These are phyloP conservation scores for Bradypodion ventrale DNA, from an alignment of 2,797 vertebrate species.

Conservation along the genomic window DNA sequence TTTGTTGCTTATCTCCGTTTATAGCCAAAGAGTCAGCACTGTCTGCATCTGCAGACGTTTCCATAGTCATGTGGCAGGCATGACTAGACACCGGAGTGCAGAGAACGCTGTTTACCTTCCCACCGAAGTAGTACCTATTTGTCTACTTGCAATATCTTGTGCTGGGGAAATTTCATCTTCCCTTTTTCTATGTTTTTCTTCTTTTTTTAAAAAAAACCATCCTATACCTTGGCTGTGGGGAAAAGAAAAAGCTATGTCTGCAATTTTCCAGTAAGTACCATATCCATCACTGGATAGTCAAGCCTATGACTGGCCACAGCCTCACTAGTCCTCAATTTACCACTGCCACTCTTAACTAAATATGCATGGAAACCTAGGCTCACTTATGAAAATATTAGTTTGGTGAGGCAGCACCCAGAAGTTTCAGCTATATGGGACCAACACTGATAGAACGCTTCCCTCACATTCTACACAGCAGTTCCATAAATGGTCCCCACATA, in stretches of 20 bases:
- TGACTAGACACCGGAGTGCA: too few species aligned
- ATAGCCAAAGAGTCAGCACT: too few species aligned
- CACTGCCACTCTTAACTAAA: neutral
- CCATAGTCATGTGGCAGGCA: too few species aligned
- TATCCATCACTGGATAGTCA: neutral
- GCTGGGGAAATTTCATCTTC: neutral
- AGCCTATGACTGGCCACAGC: neutral
- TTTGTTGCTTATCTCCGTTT: too few species aligned
- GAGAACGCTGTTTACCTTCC: too few species aligned
- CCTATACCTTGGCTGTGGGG: neutral
- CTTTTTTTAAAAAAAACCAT: neutral
- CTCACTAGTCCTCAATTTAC: neutral
- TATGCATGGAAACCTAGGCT: neutral
- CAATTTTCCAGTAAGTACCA: neutral
- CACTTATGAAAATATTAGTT: neutral
- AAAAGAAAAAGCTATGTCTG: neutral
- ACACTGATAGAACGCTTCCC: neutral
- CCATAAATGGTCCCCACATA: conserved; percentile 4
- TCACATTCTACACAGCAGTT: neutral
- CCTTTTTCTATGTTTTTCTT: neutral
- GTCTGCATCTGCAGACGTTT: too few species aligned
- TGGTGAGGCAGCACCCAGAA: neutral
- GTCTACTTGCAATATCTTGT: too few species aligned
- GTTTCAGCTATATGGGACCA: neutral
- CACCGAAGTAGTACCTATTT: too few species aligned